Percentiles rank a stretch among this genome's conserved stretches.
These are phyloP conservation scores for Lobophora halterata DNA, from an alignment of 2,888 invertebrate genomes.

Conservation along the genomic window DNA sequence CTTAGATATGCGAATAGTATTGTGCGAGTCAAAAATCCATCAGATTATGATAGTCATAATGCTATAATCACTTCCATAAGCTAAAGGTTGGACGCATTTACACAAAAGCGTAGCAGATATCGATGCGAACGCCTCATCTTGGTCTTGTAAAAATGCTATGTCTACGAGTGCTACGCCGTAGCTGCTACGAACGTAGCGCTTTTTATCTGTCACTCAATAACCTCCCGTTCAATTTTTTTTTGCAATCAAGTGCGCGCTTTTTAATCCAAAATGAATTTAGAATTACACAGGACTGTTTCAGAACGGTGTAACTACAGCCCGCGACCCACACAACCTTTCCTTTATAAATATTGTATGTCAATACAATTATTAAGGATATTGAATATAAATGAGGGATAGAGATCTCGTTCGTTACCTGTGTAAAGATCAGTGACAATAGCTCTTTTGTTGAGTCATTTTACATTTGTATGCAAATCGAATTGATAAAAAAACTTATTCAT, in stretches of 20 bases:
- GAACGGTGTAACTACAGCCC: slow-evolving; percentile 42
- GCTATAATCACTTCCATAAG: slow-evolving; percentile 48
- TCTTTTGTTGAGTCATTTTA: slow-evolving; percentile 73
- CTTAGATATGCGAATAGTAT: slow-evolving; percentile 36
- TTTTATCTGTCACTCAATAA: too few species aligned
- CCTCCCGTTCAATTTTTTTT: too few species aligned
- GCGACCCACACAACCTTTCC: slow-evolving; percentile 70
- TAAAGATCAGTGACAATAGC: slow-evolving; percentile 68
- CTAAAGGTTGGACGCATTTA: slow-evolving; percentile 34
- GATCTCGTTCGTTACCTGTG: slow-evolving; percentile 64
- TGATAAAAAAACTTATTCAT: slow-evolving; percentile 34
- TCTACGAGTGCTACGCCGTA: too few species aligned
- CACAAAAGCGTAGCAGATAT: slow-evolving; percentile 30
- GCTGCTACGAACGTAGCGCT: too few species aligned
- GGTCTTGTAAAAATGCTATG: too few species aligned
- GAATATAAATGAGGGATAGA: slow-evolving; percentile 77
- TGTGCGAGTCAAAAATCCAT: slow-evolving; percentile 27
- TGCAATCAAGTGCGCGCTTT: too few species aligned
- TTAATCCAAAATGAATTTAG: too few species aligned
- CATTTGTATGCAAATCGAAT: slow-evolving; percentile 74
- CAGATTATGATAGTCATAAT: slow-evolving; percentile 51
- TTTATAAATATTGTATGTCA: slow-evolving; percentile 77
- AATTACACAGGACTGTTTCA: slow-evolving; percentile 24
- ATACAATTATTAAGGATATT: slow-evolving; percentile 73
- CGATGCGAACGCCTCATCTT: too few species aligned